Evolutionary conservation across 2,113 vertebrate genomes (phyloP).

Genomic region (Ammodytes dubius): DNA sequence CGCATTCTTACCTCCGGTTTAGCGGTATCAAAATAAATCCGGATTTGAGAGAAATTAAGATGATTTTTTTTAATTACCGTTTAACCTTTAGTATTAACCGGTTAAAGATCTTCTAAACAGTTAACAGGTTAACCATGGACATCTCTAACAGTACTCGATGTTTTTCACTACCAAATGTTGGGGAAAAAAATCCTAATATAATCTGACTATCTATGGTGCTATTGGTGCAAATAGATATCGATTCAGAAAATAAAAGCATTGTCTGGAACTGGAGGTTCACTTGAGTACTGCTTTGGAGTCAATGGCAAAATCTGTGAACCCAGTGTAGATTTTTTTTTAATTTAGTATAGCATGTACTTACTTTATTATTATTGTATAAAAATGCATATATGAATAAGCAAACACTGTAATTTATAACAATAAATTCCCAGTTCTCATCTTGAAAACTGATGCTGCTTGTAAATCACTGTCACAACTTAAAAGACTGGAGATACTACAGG

Average conservation of each 20-base stretch:
- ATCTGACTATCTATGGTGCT: not conserved
- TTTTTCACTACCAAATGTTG: too few species aligned
- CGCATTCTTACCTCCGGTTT: too few species aligned
- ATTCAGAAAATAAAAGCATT: not conserved
- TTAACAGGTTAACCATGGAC: too few species aligned
- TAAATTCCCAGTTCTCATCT: not conserved
- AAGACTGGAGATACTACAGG: not conserved
- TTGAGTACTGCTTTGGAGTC: not conserved
- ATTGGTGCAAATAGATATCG: not conserved
- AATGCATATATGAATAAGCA: not conserved
- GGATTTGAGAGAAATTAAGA: too few species aligned
- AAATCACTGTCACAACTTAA: not conserved
- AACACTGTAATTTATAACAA: not conserved
- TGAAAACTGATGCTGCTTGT: not conserved
- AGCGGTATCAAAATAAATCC: too few species aligned
- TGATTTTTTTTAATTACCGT: too few species aligned
- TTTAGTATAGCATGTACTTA: not conserved
- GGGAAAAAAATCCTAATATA: too few species aligned
- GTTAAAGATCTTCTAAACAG: too few species aligned
- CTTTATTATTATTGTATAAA: not conserved
- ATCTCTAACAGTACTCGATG: too few species aligned
- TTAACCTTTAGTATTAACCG: too few species aligned
- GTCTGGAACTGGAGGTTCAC: not conserved
- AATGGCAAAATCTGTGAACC: not conserved
- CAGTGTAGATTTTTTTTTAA: not conserved